phyloP scores from a whole-genome alignment of 2,888 invertebrate genomes.

The Nemurella pictetii region DNA sequence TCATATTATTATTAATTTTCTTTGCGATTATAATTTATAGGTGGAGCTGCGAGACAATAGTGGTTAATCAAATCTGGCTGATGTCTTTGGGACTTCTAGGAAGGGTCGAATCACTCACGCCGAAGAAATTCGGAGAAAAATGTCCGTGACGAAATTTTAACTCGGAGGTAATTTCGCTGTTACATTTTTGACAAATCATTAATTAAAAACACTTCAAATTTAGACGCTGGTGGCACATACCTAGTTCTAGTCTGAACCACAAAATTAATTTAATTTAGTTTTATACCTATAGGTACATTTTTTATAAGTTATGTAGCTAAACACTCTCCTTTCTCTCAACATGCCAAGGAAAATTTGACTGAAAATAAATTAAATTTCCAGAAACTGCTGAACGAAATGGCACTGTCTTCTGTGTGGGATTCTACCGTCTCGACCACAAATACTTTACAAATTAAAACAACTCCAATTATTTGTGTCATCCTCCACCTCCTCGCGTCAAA shows the following conservation, averaged over 20 bases:
- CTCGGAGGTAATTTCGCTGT: neutral
- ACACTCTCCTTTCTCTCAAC: no score
- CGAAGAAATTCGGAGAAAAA: no score
- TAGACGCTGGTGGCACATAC: no score
- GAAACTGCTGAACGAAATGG: neutral
- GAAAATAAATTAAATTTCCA: neutral
- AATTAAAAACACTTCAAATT: no score
- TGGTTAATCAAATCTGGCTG: neutral
- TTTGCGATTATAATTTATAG: neutral
- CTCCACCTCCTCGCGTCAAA: neutral
- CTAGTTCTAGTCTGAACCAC: no score
- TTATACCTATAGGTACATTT: no score
- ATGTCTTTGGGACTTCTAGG: neutral
- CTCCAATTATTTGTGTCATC: neutral
- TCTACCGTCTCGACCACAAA: neutral
- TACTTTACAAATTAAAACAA: neutral
- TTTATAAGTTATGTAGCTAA: no score
- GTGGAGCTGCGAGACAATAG: neutral
- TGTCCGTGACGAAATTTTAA: neutral
- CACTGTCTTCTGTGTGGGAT: neutral
- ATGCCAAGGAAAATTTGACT: no score
- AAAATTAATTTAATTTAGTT: no score
- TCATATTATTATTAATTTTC: neutral
- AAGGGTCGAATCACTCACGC: neutral
- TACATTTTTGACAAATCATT: neutral